A percentile compares a stretch with the other conserved stretches of the same genome.
phyloP scores from a whole-genome alignment of 2,888 invertebrate species.

The Synanthedon andrenaeformis region DNA sequence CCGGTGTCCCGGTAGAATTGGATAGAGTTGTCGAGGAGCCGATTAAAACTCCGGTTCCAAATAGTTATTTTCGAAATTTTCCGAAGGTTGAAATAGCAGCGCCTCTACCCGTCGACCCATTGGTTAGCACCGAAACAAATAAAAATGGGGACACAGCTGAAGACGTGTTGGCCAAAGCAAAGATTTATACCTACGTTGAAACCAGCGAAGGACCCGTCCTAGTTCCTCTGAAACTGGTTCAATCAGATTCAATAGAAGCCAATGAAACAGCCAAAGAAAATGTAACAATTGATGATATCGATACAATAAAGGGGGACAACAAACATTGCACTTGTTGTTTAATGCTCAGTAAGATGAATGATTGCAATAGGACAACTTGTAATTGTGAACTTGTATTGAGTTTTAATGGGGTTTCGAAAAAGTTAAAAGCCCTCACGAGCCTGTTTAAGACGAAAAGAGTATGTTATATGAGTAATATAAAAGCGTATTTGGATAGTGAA shows the following conservation, averaged over 20 bases:
- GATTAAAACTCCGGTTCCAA: slow-evolving; percentile 29
- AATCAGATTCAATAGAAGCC: background rate
- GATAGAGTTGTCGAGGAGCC: slow-evolving; percentile 11
- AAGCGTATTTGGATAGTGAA: no score
- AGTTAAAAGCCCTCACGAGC: no score
- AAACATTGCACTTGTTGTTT: slow-evolving; percentile 48
- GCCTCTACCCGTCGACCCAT: background rate
- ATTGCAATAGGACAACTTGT: slow-evolving; percentile 1
- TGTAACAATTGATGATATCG: no score
- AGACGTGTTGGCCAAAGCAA: slow-evolving; percentile 5
- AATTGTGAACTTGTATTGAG: no score
- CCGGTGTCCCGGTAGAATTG: slow-evolving; percentile 27
- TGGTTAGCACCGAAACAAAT: background rate
- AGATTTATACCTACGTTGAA: slow-evolving; percentile 26
- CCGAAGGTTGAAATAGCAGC: slow-evolving; percentile 12
- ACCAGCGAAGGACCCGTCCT: slow-evolving; percentile 28
- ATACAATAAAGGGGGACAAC: background rate
- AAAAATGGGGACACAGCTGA: background rate
- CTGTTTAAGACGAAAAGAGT: no score
- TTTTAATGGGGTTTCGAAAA: no score
- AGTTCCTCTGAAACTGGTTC: slow-evolving; percentile 19
- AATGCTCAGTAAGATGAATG: slow-evolving; percentile 31
- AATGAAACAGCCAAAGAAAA: slow-evolving; percentile 8
- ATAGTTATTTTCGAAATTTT: no score
- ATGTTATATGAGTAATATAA: no score